Conservation (phyloP, 1,140 invertebrate species). For the Anoplolepis gracilipes region DNA sequence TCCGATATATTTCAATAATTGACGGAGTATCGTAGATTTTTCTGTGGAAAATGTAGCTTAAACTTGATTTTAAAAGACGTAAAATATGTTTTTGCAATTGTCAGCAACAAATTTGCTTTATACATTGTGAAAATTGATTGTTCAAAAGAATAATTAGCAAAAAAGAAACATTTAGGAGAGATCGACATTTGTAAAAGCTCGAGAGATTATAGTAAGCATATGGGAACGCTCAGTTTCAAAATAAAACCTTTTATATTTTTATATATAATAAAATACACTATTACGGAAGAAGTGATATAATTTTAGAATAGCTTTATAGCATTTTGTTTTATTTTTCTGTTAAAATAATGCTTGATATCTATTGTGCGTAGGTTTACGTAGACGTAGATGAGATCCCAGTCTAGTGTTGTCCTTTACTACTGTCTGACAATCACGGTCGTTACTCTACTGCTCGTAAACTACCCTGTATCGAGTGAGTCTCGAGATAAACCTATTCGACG, state of each 20-base stretch:
- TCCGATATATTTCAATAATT: not conserved
- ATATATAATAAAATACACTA: not conserved
- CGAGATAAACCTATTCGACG: not conserved
- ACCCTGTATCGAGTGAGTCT: not conserved
- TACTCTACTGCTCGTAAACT: conserved; percentile 41
- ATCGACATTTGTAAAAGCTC: not conserved
- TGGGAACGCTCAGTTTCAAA: not conserved
- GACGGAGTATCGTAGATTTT: not conserved
- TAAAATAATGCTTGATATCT: not conserved
- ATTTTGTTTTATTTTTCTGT: not conserved
- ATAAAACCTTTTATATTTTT: not conserved
- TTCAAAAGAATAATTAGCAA: not conserved
- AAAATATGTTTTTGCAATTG: not conserved
- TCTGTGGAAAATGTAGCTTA: not conserved
- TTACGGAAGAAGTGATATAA: not conserved
- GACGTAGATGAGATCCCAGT: not conserved
- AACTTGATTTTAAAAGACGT: not conserved
- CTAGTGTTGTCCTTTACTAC: conserved; percentile 43
- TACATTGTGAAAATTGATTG: no score
- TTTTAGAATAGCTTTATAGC: not conserved
- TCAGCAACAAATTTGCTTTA: not conserved
- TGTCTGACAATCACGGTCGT: conserved; percentile 18
- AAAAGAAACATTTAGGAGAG: not conserved
- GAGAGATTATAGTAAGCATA: not conserved
- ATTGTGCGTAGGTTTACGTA: not conserved